Evolutionary conservation across 2,888 invertebrate genomes (phyloP).

Genomic region (Iphiclides podalirius): DNA sequence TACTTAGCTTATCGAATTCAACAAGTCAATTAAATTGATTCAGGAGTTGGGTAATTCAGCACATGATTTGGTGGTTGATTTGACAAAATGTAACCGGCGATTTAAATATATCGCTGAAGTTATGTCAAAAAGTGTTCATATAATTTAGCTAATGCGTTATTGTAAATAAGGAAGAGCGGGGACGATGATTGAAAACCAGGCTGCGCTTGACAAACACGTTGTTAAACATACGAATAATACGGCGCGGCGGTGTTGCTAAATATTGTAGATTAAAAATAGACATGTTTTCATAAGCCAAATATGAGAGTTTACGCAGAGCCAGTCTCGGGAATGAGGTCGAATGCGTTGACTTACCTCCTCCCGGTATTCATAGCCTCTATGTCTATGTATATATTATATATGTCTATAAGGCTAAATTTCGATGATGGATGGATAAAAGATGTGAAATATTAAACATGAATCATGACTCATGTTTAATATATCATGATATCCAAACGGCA

Average conservation of each 20-base stretch:
- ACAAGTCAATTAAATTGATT: too few species aligned
- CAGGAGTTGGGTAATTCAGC: too few species aligned
- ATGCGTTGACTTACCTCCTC: slow-evolving; percentile 66
- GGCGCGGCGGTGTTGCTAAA: slow-evolving; percentile 50
- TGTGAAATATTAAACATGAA: slow-evolving; percentile 21
- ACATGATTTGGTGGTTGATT: too few species aligned
- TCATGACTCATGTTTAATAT: too few species aligned
- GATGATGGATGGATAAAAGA: slow-evolving; percentile 29
- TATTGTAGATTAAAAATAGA: slow-evolving; percentile 64
- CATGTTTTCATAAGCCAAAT: slow-evolving; percentile 72
- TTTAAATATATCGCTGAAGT: too few species aligned
- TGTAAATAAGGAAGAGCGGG: slow-evolving; percentile 48
- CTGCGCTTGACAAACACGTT: slow-evolving; percentile 65
- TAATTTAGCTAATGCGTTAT: too few species aligned
- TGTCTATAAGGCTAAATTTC: slow-evolving; percentile 49
- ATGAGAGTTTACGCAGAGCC: slow-evolving; percentile 73
- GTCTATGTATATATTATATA: slow-evolving; percentile 53
- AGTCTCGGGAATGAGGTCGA: slow-evolving; percentile 73
- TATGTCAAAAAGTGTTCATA: too few species aligned
- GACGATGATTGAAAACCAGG: slow-evolving; percentile 51
- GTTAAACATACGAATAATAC: slow-evolving; percentile 70
- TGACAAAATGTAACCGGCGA: too few species aligned
- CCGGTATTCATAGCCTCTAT: slow-evolving; percentile 38
- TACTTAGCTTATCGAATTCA: too few species aligned
- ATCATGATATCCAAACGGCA: background rate